phyloP scores from a whole-genome alignment of 2,888 invertebrate genomes.

The Rhogogaster chlorosoma region DNA sequence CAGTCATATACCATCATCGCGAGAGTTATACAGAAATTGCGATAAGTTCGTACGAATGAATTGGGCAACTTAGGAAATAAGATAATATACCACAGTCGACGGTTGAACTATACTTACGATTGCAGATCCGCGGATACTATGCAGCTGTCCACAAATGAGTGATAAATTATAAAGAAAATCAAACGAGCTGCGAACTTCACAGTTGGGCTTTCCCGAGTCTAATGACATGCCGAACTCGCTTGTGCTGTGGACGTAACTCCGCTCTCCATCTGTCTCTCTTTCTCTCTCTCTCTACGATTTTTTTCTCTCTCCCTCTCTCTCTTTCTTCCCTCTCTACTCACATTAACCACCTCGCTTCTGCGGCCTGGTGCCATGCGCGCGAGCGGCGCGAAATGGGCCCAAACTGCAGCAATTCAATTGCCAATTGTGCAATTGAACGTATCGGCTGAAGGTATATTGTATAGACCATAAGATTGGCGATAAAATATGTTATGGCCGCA shows the following conservation, averaged over 20 bases:
- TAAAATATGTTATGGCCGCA: not conserved
- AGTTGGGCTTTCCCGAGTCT: conserved; percentile 42
- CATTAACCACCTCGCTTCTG: not conserved
- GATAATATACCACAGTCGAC: not conserved
- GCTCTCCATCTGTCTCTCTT: conserved; percentile 14
- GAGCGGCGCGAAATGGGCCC: conserved; percentile 21
- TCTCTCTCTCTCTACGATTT: not conserved
- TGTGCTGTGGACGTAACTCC: conserved; percentile 14
- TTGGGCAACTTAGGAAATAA: not conserved
- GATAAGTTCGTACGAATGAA: not conserved
- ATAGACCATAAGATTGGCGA: not conserved
- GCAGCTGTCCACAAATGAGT: not conserved
- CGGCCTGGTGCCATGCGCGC: not conserved
- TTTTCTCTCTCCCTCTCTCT: conserved; percentile 15
- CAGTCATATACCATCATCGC: not conserved
- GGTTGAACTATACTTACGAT: not conserved
- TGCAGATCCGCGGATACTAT: not conserved
- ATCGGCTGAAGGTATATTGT: not conserved
- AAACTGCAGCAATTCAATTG: conserved; percentile 42
- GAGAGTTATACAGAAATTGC: not conserved
- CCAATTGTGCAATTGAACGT: conserved; percentile 18
- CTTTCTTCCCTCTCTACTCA: conserved; percentile 28
- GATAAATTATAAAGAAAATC: not conserved
- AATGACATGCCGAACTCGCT: conserved; percentile 45
- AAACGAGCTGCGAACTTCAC: conserved; percentile 15